Conservation (phyloP, 1,140 invertebrate genomes). For the Leptestheria dahalacensis region DNA sequence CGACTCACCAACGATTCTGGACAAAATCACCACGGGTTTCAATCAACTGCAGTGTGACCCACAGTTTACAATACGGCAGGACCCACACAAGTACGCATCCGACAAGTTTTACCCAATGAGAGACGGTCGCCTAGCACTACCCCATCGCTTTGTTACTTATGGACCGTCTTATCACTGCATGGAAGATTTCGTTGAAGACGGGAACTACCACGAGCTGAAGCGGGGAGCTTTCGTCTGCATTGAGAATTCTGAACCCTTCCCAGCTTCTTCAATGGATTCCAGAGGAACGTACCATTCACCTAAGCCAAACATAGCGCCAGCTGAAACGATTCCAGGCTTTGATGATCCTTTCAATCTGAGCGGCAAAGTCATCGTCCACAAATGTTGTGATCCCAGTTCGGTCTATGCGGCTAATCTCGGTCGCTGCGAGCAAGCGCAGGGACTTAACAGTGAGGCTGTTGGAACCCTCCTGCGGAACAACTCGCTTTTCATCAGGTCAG, state of each 20-base stretch:
- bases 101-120: slow-evolving; percentile 2
- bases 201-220: not conserved
- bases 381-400: slow-evolving; percentile 4
- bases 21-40: not conserved
- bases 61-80: not conserved
- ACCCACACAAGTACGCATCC: not conserved
- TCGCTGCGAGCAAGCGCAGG: not conserved
- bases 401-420: not conserved
- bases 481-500: not conserved
- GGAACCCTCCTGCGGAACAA: not conserved
- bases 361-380: not conserved
- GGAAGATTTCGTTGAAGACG: slow-evolving; percentile 10
- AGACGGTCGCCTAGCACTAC: slow-evolving; percentile 2
- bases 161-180: not conserved
- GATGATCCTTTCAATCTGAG: not conserved
- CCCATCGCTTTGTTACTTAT: not conserved
- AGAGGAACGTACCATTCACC: not conserved
- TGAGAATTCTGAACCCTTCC: not conserved
- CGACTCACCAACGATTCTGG: not conserved
- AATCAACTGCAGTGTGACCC: not conserved
- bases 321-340: not conserved
- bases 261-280: not conserved
- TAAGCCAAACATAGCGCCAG: not conserved
- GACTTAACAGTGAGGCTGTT: not conserved
- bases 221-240: slow-evolving; percentile 6